phyloP scores from a whole-genome alignment of 2,888 invertebrate species.

The Shargacucullia verbasci region DNA sequence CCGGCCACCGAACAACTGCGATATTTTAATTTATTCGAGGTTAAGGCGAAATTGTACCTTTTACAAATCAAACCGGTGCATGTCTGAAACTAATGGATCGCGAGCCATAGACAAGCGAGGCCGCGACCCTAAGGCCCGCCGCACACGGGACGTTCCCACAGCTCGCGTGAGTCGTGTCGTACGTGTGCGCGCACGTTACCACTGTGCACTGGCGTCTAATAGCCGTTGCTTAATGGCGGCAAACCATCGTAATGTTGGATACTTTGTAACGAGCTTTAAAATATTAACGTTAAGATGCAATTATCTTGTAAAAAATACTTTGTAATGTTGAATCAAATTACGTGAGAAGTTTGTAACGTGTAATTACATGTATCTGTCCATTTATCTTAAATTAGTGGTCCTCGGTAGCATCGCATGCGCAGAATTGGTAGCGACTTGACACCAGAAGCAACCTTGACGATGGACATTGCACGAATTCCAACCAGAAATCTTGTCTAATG shows the following conservation, averaged over 20 bases:
- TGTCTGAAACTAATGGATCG: conserved; percentile 3
- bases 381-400: conserved; percentile 17
- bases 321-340: conserved; percentile 30
- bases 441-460: conserved; percentile 2
- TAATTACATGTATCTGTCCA: conserved; percentile 34
- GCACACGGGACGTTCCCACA: too few species aligned
- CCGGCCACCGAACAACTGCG: conserved; percentile 1
- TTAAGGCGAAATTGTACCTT: conserved; percentile 30
- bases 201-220: conserved; percentile 4
- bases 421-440: background rate
- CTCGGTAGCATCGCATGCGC: conserved; percentile 6
- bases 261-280: conserved; percentile 38
- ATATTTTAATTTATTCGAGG: conserved; percentile 29
- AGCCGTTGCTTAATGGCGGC: conserved; percentile 22
- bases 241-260: conserved; percentile 22
- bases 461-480: too few species aligned
- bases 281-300: conserved; percentile 33
- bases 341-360: conserved; percentile 20
- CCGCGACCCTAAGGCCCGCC: background rate
- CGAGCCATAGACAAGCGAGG: background rate
- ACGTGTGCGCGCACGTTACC: background rate
- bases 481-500: too few species aligned
- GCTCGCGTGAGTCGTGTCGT: too few species aligned
- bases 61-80: conserved; percentile 10
- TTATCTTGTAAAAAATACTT: conserved; percentile 34